Percentiles rank a stretch among this genome's conserved stretches.
These are phyloP conservation scores for Rutilus rutilus DNA, from an alignment of 2,113 vertebrate genomes.

Conservation along the genomic window DNA sequence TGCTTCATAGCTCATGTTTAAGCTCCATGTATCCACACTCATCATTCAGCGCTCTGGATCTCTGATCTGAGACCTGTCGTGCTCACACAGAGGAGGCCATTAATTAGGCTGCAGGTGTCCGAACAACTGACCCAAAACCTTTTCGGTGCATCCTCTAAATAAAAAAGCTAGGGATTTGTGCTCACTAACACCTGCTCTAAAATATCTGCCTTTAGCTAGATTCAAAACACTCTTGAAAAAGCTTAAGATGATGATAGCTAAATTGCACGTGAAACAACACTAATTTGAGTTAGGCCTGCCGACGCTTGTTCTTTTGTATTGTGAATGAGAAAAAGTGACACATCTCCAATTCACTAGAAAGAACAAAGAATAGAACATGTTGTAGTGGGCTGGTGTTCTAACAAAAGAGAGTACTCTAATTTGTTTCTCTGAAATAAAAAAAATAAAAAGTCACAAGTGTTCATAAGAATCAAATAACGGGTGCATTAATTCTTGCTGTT, in stretches of 20 bases:
- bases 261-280: conserved; percentile 22
- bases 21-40: neutral
- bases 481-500: neutral
- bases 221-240: neutral
- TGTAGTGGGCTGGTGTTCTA: neutral
- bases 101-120: conserved; percentile 19
- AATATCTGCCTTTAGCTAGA: conserved; percentile 23
- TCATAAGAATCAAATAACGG: neutral
- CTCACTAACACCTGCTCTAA: conserved; percentile 10
- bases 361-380: conserved; percentile 9
- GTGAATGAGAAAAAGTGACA: conserved; percentile 17
- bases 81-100: neutral
- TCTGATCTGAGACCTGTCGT: conserved; percentile 13
- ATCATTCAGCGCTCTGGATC: neutral
- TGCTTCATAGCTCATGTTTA: conserved; percentile 8
- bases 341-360: conserved; percentile 15
- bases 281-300: neutral
- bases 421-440: conserved; percentile 8
- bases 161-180: neutral
- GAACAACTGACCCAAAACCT: conserved; percentile 11
- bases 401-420: conserved; percentile 9
- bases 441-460: neutral
- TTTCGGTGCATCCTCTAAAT: neutral
- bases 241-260: conserved; percentile 39
- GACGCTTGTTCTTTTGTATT: conserved; percentile 27